Evolutionary conservation across 2,888 invertebrate genomes (phyloP).

Genomic region (Stenolophus ochropezus): DNA sequence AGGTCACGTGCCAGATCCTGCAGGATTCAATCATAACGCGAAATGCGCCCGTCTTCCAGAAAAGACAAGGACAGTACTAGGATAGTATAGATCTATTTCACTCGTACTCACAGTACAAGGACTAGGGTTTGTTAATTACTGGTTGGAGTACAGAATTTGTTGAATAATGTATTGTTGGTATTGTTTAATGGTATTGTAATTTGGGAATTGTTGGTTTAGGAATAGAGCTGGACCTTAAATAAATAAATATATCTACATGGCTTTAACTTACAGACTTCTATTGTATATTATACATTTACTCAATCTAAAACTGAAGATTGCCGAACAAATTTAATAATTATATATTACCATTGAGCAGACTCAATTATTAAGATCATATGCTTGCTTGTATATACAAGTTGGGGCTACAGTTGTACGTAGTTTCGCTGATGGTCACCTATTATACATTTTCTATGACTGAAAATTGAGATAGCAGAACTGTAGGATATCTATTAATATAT

Average conservation of each 20-base stretch:
- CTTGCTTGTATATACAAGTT: no score
- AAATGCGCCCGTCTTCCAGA: neutral
- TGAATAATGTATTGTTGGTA: conserved; percentile 4
- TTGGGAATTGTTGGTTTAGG: neutral
- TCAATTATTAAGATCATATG: no score
- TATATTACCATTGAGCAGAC: no score
- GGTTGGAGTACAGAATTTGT: neutral
- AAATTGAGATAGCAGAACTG: no score
- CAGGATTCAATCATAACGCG: conserved; percentile 7
- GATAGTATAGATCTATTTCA: neutral
- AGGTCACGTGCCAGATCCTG: neutral
- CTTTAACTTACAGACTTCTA: no score
- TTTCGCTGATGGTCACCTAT: no score
- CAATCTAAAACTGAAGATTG: no score
- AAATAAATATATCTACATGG: neutral
- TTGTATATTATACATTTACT: no score
- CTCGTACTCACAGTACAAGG: neutral
- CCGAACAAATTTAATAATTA: no score
- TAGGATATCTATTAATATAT: no score
- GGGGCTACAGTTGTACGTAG: no score
- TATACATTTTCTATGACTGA: no score
- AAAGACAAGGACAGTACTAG: neutral
- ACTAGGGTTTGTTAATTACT: neutral
- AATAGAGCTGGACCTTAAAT: neutral
- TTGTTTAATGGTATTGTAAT: conserved; percentile 15